Evolutionary conservation across 2,113 vertebrate genomes (phyloP).

Genomic region (Tamias sibiricus): DNA sequence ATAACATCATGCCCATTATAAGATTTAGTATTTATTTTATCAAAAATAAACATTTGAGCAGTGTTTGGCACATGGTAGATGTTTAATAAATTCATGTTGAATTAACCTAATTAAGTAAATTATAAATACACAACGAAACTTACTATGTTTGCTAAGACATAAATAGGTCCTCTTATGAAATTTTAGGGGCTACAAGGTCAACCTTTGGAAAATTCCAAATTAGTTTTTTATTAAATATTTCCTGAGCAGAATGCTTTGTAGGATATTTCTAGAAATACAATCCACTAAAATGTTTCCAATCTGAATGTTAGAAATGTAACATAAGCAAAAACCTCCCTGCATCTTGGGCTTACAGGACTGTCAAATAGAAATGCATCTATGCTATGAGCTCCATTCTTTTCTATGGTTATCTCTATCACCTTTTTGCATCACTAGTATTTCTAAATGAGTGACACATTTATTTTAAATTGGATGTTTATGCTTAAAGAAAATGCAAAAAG

Average conservation of each 20-base stretch:
- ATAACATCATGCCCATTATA: not conserved
- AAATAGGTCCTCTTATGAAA: not conserved
- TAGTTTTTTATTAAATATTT: not conserved
- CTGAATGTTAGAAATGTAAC: slow-evolving; percentile 9
- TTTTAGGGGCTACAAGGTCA: not conserved
- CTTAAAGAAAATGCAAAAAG: slow-evolving; percentile 38
- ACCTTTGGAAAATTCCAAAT: not conserved
- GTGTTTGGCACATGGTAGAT: not conserved
- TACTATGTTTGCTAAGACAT: not conserved
- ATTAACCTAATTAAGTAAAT: not conserved
- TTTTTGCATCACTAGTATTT: slow-evolving; percentile 20
- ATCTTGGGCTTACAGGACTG: not conserved
- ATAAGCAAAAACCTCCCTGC: slow-evolving; percentile 13
- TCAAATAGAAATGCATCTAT: not conserved
- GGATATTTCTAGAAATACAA: slow-evolving; percentile 53
- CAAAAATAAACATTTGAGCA: not conserved
- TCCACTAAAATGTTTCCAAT: slow-evolving; percentile 35
- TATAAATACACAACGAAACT: not conserved
- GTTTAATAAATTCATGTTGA: not conserved
- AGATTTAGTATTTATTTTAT: not conserved
- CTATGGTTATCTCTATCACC: not conserved
- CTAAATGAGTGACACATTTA: slow-evolving; percentile 21
- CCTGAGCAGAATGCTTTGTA: not conserved
- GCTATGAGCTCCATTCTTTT: slow-evolving; percentile 14
- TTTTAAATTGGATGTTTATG: not conserved